Evolutionary conservation across 2,888 invertebrate species (phyloP).

Genomic region (Idaea dimidiata): DNA sequence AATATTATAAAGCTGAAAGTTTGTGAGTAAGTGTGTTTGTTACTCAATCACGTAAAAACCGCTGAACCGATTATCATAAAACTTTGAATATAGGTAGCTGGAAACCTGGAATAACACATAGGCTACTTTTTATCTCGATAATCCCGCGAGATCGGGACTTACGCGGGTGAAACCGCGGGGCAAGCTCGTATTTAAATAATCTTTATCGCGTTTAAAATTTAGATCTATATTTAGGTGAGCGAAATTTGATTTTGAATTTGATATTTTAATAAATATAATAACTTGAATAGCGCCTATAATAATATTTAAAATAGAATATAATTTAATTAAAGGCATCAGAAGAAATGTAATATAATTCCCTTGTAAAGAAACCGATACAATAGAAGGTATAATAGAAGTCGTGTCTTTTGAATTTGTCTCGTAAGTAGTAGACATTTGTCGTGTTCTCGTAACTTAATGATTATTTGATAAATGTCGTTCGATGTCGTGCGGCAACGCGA

Average conservation of each 20-base stretch:
- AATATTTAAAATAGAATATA: neutral
- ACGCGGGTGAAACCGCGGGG: too few species aligned
- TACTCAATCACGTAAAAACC: too few species aligned
- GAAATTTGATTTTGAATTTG: neutral
- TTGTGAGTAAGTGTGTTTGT: too few species aligned
- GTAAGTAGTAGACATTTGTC: slow-evolving; percentile 23
- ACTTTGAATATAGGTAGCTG: too few species aligned
- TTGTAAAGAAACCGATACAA: neutral
- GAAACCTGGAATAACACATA: too few species aligned
- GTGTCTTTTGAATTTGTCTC: slow-evolving; percentile 11
- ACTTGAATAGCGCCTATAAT: neutral
- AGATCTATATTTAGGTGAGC: neutral
- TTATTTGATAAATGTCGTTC: slow-evolving; percentile 43
- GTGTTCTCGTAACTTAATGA: slow-evolving; percentile 33
- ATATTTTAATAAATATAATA: neutral
- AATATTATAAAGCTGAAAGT: too few species aligned
- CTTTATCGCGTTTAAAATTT: neutral
- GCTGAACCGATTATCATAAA: too few species aligned
- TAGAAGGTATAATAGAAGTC: neutral
- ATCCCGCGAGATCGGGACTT: too few species aligned
- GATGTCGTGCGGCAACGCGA: slow-evolving; percentile 23
- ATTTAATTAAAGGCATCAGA: neutral
- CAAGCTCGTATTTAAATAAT: too few species aligned
- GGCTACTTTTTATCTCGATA: too few species aligned
- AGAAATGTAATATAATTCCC: neutral